Conservation (phyloP, 2,888 invertebrate species). For the Suillia variegata region DNA sequence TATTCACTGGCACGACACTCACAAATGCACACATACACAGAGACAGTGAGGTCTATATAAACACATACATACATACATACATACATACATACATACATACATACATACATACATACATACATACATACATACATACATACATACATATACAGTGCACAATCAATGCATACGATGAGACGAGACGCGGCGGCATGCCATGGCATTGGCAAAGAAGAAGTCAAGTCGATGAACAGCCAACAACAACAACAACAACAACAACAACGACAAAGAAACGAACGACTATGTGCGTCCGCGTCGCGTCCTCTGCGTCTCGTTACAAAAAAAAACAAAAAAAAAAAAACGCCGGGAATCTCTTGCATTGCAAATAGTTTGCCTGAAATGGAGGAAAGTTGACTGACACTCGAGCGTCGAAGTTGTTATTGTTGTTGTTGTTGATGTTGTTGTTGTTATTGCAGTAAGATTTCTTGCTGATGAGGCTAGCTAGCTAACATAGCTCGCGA, state of each 20-base stretch:
- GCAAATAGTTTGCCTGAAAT: not conserved
- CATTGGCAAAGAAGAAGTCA: constrained; percentile 1
- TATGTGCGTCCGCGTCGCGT: not conserved
- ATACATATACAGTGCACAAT: too few relatives aligned
- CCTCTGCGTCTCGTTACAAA: too few relatives aligned
- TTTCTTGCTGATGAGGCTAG: not conserved
- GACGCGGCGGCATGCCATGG: not conserved
- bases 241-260: not conserved
- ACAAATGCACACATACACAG: not conserved
- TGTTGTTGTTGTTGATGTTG: not conserved
- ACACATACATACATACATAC: too few relatives aligned
- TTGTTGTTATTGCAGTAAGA: not conserved
- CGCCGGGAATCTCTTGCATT: not conserved
- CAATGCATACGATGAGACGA: not conserved
- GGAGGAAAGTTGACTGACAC: constrained; percentile 1
- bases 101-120: too few relatives aligned
- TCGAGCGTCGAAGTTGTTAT: not conserved
- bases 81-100: too few relatives aligned
- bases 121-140: too few relatives aligned
- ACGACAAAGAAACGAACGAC: not conserved
- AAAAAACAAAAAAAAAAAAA: too few relatives aligned
- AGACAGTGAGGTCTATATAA: not conserved
- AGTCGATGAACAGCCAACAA: not conserved
- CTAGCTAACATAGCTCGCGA: constrained; percentile 18
- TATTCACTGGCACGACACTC: not conserved